These are phyloP conservation scores for Drosophila suzukii DNA, from an alignment of 1,140 invertebrate genomes.

Conservation along the genomic window DNA sequence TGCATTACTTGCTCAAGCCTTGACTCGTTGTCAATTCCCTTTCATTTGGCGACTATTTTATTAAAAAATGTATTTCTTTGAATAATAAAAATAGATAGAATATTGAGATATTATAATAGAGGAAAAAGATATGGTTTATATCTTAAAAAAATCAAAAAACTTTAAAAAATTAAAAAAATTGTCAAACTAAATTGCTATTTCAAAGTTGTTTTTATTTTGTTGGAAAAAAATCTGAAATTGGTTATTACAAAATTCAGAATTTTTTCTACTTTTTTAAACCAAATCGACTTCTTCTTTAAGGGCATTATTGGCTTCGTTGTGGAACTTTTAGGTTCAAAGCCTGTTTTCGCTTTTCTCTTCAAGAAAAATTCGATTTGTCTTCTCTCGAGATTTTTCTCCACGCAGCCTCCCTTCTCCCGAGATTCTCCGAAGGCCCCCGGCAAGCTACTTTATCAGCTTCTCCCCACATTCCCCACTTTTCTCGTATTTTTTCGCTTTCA, in stretches of 20 bases:
- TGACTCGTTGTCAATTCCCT: conserved; percentile 1
- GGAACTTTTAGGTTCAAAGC: not conserved
- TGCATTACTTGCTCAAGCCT: conserved; percentile 28
- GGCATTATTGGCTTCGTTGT: conserved; percentile 4
- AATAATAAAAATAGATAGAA: not conserved
- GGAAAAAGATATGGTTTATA: no score
- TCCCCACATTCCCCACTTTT: conserved; percentile 12
- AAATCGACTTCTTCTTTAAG: not conserved
- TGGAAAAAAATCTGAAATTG: no score
- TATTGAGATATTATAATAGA: no score
- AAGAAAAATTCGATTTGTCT: conserved; percentile 68
- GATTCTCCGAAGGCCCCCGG: conserved; percentile 32
- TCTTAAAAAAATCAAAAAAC: no score
- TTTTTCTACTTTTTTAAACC: no score
- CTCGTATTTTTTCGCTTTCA: conserved; percentile 42
- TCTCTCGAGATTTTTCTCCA: conserved; percentile 20
- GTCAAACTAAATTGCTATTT: no score
- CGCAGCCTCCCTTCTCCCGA: not conserved
- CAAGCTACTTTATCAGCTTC: conserved; percentile 72
- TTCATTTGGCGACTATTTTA: not conserved
- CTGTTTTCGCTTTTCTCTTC: conserved; percentile 19
- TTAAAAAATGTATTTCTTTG: no score
- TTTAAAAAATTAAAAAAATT: no score
- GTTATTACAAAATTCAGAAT: no score
- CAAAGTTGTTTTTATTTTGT: no score